A percentile compares a stretch with the other conserved stretches of the same genome.
These are phyloP conservation scores for Cairina moschata DNA, from an alignment of 2,113 vertebrate species.

Conservation along the genomic window DNA sequence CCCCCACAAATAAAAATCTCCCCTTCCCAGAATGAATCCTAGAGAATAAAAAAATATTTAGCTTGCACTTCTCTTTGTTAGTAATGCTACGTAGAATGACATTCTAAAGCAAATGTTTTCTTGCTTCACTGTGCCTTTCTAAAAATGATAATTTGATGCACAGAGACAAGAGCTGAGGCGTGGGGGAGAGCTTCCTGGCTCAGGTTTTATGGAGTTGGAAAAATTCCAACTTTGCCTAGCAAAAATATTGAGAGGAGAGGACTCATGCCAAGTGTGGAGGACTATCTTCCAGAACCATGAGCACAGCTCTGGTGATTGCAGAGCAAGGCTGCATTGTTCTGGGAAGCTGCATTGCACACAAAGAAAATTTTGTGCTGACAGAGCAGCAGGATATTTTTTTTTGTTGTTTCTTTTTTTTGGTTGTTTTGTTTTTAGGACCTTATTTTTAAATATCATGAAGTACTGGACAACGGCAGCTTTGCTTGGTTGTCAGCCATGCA, in stretches of 20 bases:
- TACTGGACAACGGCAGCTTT: neutral
- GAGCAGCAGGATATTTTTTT: neutral
- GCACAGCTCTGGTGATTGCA: neutral
- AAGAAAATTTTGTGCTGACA: neutral
- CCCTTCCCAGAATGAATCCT: neutral
- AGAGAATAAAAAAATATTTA: neutral
- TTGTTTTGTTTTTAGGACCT: neutral
- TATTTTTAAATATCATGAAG: neutral
- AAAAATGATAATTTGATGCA: slow-evolving; percentile 41
- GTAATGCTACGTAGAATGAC: neutral
- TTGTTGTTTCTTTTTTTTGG: neutral
- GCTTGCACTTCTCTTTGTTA: neutral
- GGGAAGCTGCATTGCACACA: neutral
- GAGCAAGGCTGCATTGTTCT: neutral
- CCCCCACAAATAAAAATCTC: neutral
- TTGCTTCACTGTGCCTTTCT: neutral
- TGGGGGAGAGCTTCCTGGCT: neutral
- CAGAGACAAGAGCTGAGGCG: neutral
- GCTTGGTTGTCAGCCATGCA: neutral
- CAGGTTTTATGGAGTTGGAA: slow-evolving; percentile 11
- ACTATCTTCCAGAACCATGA: slow-evolving; percentile 28
- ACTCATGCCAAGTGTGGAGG: neutral
- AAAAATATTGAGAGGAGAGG: neutral
- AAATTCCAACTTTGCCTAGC: neutral
- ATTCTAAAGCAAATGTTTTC: slow-evolving; percentile 12